phyloP scores from a whole-genome alignment of 1,140 invertebrate species.

The Pectinophora gossypiella region DNA sequence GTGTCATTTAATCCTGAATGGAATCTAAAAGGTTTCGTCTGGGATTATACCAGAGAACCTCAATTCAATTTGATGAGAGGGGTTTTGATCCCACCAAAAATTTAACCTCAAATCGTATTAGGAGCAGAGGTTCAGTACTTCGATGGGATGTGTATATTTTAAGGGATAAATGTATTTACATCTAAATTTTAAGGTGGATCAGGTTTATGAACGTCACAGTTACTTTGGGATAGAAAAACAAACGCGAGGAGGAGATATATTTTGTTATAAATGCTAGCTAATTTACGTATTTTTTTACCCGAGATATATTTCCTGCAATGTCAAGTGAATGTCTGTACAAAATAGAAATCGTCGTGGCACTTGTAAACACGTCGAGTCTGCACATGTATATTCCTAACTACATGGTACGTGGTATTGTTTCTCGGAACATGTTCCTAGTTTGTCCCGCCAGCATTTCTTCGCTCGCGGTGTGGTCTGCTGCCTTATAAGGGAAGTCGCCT shows the following conservation, averaged over 20 bases:
- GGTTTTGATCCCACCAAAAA: neutral
- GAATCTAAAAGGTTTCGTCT: neutral
- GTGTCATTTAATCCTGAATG: neutral
- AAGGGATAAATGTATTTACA: no score
- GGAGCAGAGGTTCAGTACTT: no score
- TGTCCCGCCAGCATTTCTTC: slow-evolving; percentile 9
- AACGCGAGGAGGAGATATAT: no score
- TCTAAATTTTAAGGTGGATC: no score
- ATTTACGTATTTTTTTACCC: no score
- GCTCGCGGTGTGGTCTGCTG: slow-evolving; percentile 19
- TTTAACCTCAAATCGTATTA: neutral
- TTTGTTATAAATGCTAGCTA: no score
- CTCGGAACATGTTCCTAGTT: neutral
- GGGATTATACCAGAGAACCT: neutral
- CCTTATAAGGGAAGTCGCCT: slow-evolving; percentile 24
- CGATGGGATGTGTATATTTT: no score
- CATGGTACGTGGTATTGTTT: neutral
- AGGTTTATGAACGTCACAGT: no score
- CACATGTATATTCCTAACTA: neutral
- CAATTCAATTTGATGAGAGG: neutral
- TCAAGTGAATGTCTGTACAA: no score
- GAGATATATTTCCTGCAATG: no score
- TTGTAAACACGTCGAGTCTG: neutral
- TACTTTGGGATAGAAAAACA: no score
- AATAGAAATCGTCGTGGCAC: no score